phyloP scores from a whole-genome alignment of 2,113 vertebrate genomes.

The Sorex fumeus region DNA sequence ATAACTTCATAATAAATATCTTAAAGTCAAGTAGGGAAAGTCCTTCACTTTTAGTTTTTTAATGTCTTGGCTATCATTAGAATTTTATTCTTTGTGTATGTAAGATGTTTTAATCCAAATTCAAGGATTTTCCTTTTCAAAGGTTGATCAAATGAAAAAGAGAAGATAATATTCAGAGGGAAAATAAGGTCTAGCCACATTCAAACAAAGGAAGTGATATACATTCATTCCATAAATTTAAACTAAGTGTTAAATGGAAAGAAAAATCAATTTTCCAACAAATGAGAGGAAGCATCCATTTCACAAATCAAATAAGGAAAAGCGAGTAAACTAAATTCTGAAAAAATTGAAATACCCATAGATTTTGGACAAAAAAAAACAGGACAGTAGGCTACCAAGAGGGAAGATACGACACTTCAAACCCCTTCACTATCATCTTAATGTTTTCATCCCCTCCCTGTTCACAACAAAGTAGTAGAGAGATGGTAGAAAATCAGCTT shows the following conservation, averaged over 20 bases:
- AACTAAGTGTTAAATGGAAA: background rate
- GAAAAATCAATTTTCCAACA: background rate
- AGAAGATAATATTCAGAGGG: background rate
- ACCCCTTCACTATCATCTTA: background rate
- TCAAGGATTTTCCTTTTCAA: background rate
- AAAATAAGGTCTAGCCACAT: background rate
- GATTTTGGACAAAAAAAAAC: background rate
- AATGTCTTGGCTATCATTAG: background rate
- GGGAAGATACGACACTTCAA: background rate
- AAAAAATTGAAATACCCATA: background rate
- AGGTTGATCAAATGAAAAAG: background rate
- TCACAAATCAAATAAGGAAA: conserved; percentile 4
- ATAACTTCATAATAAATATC: background rate
- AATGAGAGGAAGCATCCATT: background rate
- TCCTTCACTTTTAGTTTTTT: background rate
- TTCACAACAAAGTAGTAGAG: background rate
- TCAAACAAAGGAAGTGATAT: background rate
- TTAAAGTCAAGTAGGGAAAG: background rate
- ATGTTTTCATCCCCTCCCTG: background rate
- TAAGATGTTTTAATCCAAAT: background rate
- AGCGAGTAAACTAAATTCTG: background rate
- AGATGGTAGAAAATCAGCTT: background rate
- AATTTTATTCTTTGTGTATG: background rate
- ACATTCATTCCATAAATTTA: background rate
- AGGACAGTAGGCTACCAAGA: background rate